Conservation (phyloP, 2,888 invertebrate species). For the Coecobrya sp. region DNA sequence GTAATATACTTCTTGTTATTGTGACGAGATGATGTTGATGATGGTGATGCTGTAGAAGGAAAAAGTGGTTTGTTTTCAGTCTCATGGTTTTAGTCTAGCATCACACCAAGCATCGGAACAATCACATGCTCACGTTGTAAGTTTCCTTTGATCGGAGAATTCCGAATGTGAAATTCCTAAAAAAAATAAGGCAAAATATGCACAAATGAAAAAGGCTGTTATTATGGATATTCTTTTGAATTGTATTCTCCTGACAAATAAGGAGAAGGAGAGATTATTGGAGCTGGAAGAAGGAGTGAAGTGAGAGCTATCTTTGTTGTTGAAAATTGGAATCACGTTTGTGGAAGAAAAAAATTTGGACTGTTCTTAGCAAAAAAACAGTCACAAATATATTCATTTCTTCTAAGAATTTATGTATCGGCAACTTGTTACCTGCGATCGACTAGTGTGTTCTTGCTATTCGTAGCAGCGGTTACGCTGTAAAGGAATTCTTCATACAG, state of each 20-base stretch:
- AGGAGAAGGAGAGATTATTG: background rate
- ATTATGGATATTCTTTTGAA: slow-evolving; percentile 8
- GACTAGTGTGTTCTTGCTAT: background rate
- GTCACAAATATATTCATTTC: background rate
- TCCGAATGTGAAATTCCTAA: background rate
- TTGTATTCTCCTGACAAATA: background rate
- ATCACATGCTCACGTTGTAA: slow-evolving; percentile 23
- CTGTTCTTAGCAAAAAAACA: background rate
- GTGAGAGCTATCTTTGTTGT: background rate
- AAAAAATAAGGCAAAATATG: background rate
- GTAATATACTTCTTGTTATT: slow-evolving; percentile 43
- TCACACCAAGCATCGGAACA: slow-evolving; percentile 55
- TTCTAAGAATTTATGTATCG: background rate
- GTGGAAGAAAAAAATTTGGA: background rate
- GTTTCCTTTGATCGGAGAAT: background rate
- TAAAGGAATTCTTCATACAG: background rate
- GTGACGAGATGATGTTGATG: slow-evolving; percentile 54
- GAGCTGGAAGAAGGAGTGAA: background rate
- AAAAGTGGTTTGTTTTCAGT: slow-evolving; percentile 79
- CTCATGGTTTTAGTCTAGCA: slow-evolving; percentile 75
- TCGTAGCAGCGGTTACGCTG: background rate
- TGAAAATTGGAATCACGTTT: slow-evolving; percentile 34
- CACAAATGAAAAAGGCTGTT: background rate
- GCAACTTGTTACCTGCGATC: background rate
- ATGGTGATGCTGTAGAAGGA: slow-evolving; percentile 53